These are phyloP conservation scores for Xestia ashworthii DNA, from an alignment of 2,888 invertebrate genomes.

Conservation along the genomic window DNA sequence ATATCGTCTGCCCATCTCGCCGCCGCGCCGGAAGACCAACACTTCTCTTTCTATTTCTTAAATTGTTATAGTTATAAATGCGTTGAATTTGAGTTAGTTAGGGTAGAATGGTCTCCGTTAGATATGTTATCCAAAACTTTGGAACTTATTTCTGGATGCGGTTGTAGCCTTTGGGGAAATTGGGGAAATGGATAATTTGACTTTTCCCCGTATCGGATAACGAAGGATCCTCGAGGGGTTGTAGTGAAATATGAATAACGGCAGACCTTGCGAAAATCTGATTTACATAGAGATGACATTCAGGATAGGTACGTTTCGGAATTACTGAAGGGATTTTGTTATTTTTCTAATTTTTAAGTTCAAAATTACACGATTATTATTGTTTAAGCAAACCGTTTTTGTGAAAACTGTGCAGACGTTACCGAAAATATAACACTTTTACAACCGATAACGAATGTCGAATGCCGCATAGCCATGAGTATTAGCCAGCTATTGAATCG, in stretches of 20 bases:
- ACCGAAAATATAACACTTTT: not conserved
- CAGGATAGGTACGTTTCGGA: not conserved
- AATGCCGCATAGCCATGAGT: not conserved
- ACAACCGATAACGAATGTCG: not conserved
- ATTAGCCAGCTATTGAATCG: not conserved
- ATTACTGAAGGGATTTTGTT: not conserved
- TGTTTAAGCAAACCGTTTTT: not conserved
- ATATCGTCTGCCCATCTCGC: too few species aligned
- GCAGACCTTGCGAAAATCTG: slow-evolving; percentile 10
- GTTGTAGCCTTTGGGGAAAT: slow-evolving; percentile 5
- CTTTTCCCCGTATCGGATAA: slow-evolving; percentile 18
- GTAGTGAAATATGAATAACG: slow-evolving; percentile 22
- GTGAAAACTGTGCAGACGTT: not conserved
- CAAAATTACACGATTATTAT: not conserved
- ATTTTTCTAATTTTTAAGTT: not conserved
- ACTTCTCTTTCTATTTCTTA: too few species aligned
- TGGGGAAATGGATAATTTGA: slow-evolving; percentile 2
- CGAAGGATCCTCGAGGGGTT: slow-evolving; percentile 1
- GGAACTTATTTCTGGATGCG: not conserved
- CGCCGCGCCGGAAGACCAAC: too few species aligned
- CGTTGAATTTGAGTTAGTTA: not conserved
- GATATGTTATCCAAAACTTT: not conserved
- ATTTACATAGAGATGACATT: slow-evolving; percentile 27
- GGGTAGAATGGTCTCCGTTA: not conserved
- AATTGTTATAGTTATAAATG: not conserved